These are phyloP conservation scores for Hystrix brachyura DNA, from an alignment of 2,113 vertebrate genomes.

Conservation along the genomic window DNA sequence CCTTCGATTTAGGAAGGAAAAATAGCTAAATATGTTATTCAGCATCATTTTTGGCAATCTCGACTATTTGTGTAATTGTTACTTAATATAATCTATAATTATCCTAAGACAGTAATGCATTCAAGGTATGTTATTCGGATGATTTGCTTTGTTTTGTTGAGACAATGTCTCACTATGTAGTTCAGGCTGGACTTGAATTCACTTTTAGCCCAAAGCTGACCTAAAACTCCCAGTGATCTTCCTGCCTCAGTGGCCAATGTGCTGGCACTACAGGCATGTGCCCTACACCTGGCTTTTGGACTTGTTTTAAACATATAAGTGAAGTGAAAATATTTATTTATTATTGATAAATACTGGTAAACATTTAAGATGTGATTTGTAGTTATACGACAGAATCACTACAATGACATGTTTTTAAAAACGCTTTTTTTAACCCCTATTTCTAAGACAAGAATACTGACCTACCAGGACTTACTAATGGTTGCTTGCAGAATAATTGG, in stretches of 20 bases:
- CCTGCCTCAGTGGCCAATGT: neutral
- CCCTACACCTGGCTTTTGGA: neutral
- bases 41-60: neutral
- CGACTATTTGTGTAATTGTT: neutral
- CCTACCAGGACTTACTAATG: neutral
- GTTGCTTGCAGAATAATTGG: neutral
- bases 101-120: neutral
- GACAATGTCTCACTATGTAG: neutral
- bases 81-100: neutral
- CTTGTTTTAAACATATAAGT: neutral
- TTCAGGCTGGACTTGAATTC: neutral
- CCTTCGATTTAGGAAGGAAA: neutral
- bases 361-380: neutral
- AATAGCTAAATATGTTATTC: neutral
- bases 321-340: neutral
- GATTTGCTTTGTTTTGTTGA: neutral
- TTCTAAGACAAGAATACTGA: neutral
- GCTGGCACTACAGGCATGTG: neutral
- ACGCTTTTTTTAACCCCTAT: rapidly evolving
- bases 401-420: neutral
- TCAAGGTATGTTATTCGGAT: neutral
- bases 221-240: neutral
- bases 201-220: neutral
- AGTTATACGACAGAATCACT: neutral
- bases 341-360: neutral